Percentiles rank a stretch among this genome's conserved stretches.
Evolutionary conservation across 1,140 invertebrate genomes (phyloP).

Genomic region (Drosophila dunni): DNA sequence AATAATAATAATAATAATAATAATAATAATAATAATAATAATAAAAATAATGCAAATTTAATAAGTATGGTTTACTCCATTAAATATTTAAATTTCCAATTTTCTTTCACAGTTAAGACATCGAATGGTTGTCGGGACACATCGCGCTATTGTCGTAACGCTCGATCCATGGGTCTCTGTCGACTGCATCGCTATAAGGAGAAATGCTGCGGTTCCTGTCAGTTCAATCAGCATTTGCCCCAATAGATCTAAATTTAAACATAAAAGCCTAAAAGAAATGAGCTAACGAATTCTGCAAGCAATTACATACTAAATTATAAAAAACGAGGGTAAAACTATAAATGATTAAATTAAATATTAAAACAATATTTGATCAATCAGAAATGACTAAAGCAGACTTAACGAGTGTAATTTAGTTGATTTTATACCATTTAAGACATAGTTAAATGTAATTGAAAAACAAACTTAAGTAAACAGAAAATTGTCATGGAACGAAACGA

Average conservation of each 20-base stretch:
- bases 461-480: constrained; percentile 30
- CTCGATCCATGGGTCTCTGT: constrained; percentile 93
- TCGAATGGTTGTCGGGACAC: constrained; percentile 88
- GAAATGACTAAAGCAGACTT: constrained; percentile 14
- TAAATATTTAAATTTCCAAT: not conserved
- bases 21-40: no score
- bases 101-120: constrained; percentile 29
- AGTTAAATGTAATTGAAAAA: constrained; percentile 41
- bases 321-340: constrained; percentile 50
- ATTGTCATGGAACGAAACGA: constrained; percentile 11
- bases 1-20: no score
- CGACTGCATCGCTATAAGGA: constrained; percentile 91
- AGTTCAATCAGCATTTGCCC: constrained; percentile 58
- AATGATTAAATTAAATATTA: constrained; percentile 32
- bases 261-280: constrained; percentile 1
- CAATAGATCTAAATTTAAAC: constrained; percentile 41
- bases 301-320: constrained; percentile 53
- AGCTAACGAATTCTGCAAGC: constrained; percentile 53
- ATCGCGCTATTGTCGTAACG: constrained; percentile 92
- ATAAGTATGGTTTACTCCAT: no score
- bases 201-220: constrained; percentile 93
- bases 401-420: constrained; percentile 37
- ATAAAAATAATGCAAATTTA: no score
- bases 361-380: constrained; percentile 3
- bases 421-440: constrained; percentile 34